phyloP scores from a whole-genome alignment of 1,140 invertebrate species.

The Bombus breviceps region DNA sequence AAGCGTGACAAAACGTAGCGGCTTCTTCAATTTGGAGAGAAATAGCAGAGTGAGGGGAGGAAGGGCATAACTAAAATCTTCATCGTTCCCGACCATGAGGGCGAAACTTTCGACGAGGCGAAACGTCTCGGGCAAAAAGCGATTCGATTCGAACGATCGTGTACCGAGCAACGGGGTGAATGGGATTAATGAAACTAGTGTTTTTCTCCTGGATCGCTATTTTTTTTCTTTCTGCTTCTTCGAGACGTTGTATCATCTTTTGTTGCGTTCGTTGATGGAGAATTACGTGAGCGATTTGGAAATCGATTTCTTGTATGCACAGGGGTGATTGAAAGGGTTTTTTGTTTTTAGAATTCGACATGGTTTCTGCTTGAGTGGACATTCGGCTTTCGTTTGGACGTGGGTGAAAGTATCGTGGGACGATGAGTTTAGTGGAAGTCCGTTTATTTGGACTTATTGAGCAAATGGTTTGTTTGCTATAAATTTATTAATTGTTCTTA shows the following conservation, averaged over 20 bases:
- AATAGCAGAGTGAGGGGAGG: neutral
- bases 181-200: conserved; percentile 4
- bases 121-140: neutral
- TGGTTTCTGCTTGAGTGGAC: neutral
- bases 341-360: neutral
- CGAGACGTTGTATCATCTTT: neutral
- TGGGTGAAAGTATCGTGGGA: neutral
- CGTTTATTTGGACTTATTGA: neutral
- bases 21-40: conserved; percentile 56
- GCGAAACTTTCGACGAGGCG: conserved; percentile 2
- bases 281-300: conserved; percentile 26
- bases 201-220: conserved; percentile 7
- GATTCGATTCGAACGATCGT: conserved; percentile 13
- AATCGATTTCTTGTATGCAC: conserved; percentile 20
- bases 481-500: no score
- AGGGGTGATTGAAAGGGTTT: neutral
- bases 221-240: neutral
- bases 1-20: conserved; percentile 70
- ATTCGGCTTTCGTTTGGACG: neutral
- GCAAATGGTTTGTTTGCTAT: neutral
- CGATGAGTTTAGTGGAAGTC: neutral
- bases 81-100: conserved; percentile 53
- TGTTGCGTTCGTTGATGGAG: no score
- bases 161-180: neutral
- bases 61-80: conserved; percentile 70